These are phyloP conservation scores for Ranitomeya variabilis DNA, from an alignment of 2,113 vertebrate species.

Conservation along the genomic window DNA sequence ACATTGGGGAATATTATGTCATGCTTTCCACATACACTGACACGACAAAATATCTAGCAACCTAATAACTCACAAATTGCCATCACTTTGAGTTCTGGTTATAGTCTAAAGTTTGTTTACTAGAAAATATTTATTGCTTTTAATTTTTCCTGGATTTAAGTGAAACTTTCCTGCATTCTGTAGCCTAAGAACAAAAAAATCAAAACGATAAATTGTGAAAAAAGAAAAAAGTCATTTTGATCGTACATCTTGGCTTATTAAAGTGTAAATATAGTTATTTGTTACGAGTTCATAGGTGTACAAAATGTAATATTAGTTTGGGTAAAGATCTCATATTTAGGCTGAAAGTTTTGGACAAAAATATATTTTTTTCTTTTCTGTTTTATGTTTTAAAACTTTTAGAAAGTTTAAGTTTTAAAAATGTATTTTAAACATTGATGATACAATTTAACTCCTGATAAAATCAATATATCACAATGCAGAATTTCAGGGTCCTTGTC, in stretches of 20 bases:
- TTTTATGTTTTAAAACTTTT: too few relatives aligned
- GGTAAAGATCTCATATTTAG: neutral
- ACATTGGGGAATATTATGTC: neutral
- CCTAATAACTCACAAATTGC: neutral
- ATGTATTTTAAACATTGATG: too few relatives aligned
- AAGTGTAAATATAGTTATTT: neutral
- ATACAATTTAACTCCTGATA: too few relatives aligned
- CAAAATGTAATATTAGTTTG: neutral
- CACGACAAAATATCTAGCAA: neutral
- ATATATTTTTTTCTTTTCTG: too few relatives aligned
- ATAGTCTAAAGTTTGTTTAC: neutral
- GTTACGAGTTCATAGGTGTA: neutral
- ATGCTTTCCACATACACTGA: neutral
- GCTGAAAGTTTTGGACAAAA: too few relatives aligned
- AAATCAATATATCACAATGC: too few relatives aligned
- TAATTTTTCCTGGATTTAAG: conserved; percentile 12
- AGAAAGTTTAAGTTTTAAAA: too few relatives aligned
- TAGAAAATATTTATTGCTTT: conserved; percentile 34
- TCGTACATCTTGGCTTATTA: neutral
- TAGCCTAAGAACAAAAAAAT: neutral
- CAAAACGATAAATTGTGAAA: neutral
- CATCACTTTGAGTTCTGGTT: neutral
- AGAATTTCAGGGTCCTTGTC: too few relatives aligned
- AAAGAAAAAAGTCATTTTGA: neutral
- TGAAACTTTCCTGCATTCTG: neutral